Evolutionary conservation across 2,888 invertebrate genomes (phyloP), one percentile per base, ranked within the genome.

Genomic region (Seira musarum): DNA sequence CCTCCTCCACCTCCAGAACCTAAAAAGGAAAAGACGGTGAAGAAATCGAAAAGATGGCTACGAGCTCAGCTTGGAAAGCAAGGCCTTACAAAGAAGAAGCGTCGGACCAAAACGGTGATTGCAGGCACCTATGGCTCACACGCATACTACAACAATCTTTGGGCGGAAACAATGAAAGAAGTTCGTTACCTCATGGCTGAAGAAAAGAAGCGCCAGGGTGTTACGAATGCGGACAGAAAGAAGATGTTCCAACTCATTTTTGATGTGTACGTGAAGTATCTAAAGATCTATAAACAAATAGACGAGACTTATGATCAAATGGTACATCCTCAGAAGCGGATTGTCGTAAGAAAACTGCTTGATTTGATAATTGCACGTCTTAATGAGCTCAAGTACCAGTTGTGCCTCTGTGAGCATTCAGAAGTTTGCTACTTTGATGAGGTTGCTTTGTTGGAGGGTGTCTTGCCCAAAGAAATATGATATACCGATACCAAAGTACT

Each of bases 351-450:
- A 82, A 91, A 93, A 83, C 88, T 95, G 1, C 88, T 96, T 1
- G 95, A 96, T 87, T 92, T 93, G 0, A 92, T 93, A 60, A 90
- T 97, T 74, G 97, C 97, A 0, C 91, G 97, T 81, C 90, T 97
- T 60, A 90, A 97, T 35, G 98, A 98, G 89, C 89, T 98, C 6
- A 96, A 96, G 88, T 91, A 94, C 87, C 96, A 97, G 88, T 90
- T 98, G 83, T 95, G 97, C 0, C 94, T 95, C 87, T 91, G 96
- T 17, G 94, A 96, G 88, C 89, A 95, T 53, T 94, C 94, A 71
- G 97, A 98, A 89, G 94, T 93, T 87, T 95, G 93, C 84, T 97
- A 95, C 88, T 94, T 94, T 88, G 97, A 97, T 85, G 94, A 95
- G 46, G n/a, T 83, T 17, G 75, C 77, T 83, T 97, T 95, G 88